Evolutionary conservation across 2,888 invertebrate genomes (phyloP), one percentile per base, ranked within the genome.

Genomic region (Heteromyza rotundicornis): DNA sequence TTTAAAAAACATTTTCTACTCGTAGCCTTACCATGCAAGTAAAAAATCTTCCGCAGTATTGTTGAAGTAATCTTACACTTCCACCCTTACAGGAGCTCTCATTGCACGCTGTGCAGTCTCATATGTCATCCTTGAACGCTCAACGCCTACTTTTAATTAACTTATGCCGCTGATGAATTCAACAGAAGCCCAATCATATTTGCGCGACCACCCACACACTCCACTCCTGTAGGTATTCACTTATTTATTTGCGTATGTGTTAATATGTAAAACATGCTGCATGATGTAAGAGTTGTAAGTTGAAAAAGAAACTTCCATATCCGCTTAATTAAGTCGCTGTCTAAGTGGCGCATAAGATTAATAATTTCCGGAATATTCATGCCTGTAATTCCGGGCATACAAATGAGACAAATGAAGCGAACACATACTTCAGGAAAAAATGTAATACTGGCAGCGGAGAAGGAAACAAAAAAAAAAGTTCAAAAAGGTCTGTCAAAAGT

Each of bases 291-390:
- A n/a, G n/a, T n/a, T n/a, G n/a, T n/a, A n/a, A n/a, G n/a, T n/a
- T n/a, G n/a, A n/a, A n/a, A 44, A 58, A 56, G 52, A 66, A 47
- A 20, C 19, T 47, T 47, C 14, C 61, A 60, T 57, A 62, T 68
- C 72, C 73, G 71, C 74, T 78, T 79, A 78, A 79, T 79, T 79
- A 71, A 74, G 73, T 71, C 70, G 60, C 63, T 67, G 64, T 53
- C 56, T 66, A 68, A 69, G 70, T 58, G 53, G 67, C 65, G 58
- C 32, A 67, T 64, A 64, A 60, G 65, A 66, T 70, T 68, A 67
- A 68, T 66, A 67, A 66, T 68, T 64, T 60, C 66, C 59, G 57
- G 62, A 60, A 62, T 64, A 61, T 62, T 57, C 63, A 59, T 58
- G 56, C 57, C 54, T 60, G 50, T 63, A 24, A 22, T 52, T 61